Conservation (phyloP, 2,888 invertebrate genomes). For the Harpagoxenus sublaevis region DNA sequence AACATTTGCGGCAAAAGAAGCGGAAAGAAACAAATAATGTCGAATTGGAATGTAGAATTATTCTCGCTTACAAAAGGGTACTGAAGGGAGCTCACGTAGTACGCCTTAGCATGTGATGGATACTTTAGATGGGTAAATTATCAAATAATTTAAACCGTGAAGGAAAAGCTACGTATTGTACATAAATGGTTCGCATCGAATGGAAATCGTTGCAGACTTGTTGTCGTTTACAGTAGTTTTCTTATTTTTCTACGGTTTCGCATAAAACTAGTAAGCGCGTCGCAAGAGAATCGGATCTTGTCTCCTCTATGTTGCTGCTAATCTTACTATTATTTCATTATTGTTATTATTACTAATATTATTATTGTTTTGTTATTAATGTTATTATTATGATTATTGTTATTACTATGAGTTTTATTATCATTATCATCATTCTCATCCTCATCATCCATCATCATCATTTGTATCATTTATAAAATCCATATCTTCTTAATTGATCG, state of each 20-base stretch:
- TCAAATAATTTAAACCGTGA: not conserved
- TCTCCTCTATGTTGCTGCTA: slow-evolving; percentile 37
- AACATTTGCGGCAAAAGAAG: not conserved
- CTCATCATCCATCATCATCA: slow-evolving; percentile 59
- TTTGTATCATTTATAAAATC: slow-evolving; percentile 62
- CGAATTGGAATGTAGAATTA: not conserved
- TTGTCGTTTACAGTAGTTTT: not conserved
- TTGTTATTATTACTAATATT: slow-evolving; percentile 22
- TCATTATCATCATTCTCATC: slow-evolving; percentile 58
- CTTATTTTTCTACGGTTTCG: slow-evolving; percentile 20
- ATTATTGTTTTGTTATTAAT: slow-evolving; percentile 30
- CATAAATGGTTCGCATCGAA: slow-evolving; percentile 9
- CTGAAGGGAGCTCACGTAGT: slow-evolving; percentile 1
- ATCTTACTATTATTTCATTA: slow-evolving; percentile 27
- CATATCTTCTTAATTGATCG: slow-evolving; percentile 59
- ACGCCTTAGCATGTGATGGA: not conserved
- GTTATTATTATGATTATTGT: slow-evolving; percentile 37
- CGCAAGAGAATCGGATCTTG: slow-evolving; percentile 45
- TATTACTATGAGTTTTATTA: slow-evolving; percentile 24
- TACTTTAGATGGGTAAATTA: not conserved
- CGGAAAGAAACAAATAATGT: not conserved
- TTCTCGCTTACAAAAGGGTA: slow-evolving; percentile 39
- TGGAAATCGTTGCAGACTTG: slow-evolving; percentile 23
- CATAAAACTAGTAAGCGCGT: slow-evolving; percentile 46
- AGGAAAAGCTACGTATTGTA: not conserved